Evolutionary conservation across 2,888 invertebrate genomes (phyloP).

Genomic region (Eledona agricola): DNA sequence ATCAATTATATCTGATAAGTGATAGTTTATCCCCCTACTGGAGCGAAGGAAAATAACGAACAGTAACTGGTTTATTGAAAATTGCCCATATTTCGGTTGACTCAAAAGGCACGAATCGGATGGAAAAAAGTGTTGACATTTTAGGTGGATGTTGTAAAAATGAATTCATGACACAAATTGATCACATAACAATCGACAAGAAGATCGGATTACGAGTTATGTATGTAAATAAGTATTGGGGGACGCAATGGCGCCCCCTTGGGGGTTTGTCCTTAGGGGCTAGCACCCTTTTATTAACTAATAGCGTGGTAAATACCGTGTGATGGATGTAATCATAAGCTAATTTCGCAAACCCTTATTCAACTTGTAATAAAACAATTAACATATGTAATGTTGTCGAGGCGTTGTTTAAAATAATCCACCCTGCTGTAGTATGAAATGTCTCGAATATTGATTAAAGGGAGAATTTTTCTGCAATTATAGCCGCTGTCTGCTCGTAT

Average conservation of each 20-base stretch:
- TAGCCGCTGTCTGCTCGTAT: constrained; percentile 10
- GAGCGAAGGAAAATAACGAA: constrained; percentile 22
- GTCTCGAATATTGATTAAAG: constrained; percentile 46
- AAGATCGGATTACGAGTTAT: constrained; percentile 56
- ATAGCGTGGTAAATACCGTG: constrained; percentile 64
- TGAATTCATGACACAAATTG: constrained; percentile 23
- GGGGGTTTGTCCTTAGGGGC: constrained; percentile 51
- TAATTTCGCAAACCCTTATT: constrained; percentile 57
- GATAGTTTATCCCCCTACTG: constrained; percentile 46
- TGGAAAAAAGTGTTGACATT: constrained; percentile 1
- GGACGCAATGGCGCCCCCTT: constrained; percentile 45
- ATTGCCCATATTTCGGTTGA: constrained; percentile 23
- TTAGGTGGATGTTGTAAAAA: constrained; percentile 6
- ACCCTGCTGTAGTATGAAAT: constrained; percentile 25
- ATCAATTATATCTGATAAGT: constrained; percentile 53
- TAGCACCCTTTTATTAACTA: constrained; percentile 62
- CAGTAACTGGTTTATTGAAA: constrained; percentile 27
- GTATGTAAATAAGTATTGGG: constrained; percentile 55
- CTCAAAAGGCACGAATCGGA: constrained; percentile 8
- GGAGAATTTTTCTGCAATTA: constrained; percentile 29
- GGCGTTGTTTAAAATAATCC: constrained; percentile 55
- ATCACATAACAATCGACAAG: constrained; percentile 45
- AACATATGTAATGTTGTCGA: constrained; percentile 55
- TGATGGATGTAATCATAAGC: constrained; percentile 64
- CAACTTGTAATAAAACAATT: constrained; percentile 61